Evolutionary conservation across 2,888 invertebrate species (phyloP), one percentile per base, ranked within the genome.

Genomic region (Linnaemya vulpina): DNA sequence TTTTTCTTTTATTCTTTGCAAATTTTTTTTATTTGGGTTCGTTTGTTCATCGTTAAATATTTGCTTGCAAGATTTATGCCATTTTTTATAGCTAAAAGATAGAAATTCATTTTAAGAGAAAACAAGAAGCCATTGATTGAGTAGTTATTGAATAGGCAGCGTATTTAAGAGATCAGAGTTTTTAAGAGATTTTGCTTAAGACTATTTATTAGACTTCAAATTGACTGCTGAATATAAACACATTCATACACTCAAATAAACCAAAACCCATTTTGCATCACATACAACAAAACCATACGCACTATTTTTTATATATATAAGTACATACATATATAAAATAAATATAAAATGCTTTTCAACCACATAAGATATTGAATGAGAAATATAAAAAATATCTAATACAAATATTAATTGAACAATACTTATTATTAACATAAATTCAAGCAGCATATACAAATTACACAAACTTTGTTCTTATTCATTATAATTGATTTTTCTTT

Each of bases 31-130:
- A n/a, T 65, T 65, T 70, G n/a, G 8, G 35, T 40, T 67, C 43
- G 30, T 62, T 62, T 68, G 20, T 70, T 82, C 15, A 43, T 73
- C 77, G 55, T 68, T 43, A 70, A 30, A 67, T 51, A 79, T 67
- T 80, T 70, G 63, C 46, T 63, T 81, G 68, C 81, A 81, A 75
- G 58, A 51, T 74, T 60, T 60, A 38, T 77, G 84, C 73, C 80
- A 84, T 84, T 71, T 65, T 67, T 75, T 70, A 25, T 63, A 43
- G 22, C 25, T 77, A 75, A 63, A 60, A 62, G 20, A 70, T 53
- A 53, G 40, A 67, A 9, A 30, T 43, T 40, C 60, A 30, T 15
- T 49, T 67, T 63, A 63, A 20, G 25, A 53, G 17, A 46, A 49
- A 22, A 3, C 30, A 30, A 40, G 51, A 46, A 43, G 67, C 67